Evolutionary conservation across 2,797 vertebrate species (phyloP), one percentile per base, ranked within the genome.

Genomic region (Pelobates cultripes): DNA sequence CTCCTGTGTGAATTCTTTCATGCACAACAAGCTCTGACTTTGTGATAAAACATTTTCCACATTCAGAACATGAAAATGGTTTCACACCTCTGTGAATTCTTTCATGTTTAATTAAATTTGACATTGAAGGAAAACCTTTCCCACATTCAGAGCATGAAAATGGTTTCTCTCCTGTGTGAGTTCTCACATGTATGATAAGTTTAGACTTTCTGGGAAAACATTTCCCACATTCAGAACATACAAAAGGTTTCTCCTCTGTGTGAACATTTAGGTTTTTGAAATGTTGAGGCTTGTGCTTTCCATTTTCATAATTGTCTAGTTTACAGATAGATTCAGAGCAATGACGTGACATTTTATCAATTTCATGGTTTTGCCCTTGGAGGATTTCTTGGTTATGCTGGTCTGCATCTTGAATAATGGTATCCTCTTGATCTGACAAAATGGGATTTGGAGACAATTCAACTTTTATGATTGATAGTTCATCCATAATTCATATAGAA

Each of bases 31-130:
- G 86, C 4, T 86, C 80, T 42, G 87, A 87, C 55, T 88, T 87
- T 70, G 84, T 83, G 28, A 80, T 84, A 47, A 88, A 88, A 14
- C 78, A 77, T 70, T 89, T 88, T 2, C 87, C 85, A 60, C 87
- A 87, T 61, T 75, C 73, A 4, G 73, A 45, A 28, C 73, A 75
- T 5, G 12, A 14, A 63, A 43, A 75, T 28, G 73, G 73, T 45
- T 63, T 75, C 17, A 43, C 73, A 15, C 73, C 73, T 7, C 14
- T 57, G 43, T 75, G 73, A 43, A 63, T 75, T 63, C 55, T 15
- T 15, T 75, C 57, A 28, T 75, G 73, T 0, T 42, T 43, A 45
- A 75, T 53, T 7, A 75, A 55, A 43, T 63, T 61, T 17, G 55
- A 57, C 43, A 57, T 75, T 15, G 42, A 43, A 7, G 40, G 13